Evolutionary conservation across 2,113 vertebrate species (phyloP).

Genomic region (Percopsis transmontana): DNA sequence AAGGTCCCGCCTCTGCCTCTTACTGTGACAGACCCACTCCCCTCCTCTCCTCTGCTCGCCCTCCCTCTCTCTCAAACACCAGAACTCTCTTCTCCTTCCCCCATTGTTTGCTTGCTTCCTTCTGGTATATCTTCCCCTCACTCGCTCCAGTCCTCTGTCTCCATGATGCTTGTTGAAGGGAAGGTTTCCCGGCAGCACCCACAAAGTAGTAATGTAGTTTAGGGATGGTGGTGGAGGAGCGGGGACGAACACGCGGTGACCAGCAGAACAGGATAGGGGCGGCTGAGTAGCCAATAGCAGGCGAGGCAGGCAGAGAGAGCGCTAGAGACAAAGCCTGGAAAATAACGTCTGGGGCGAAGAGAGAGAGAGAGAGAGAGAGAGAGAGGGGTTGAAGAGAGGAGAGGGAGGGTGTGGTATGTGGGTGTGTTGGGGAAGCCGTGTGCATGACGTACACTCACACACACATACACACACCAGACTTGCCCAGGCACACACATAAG

Average conservation of each 20-base stretch:
- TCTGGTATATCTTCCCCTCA: slow-evolving; percentile 11
- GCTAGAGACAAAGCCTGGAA: slow-evolving; percentile 67
- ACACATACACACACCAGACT: slow-evolving; percentile 14
- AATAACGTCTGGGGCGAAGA: slow-evolving; percentile 11
- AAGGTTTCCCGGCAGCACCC: slow-evolving; percentile 18
- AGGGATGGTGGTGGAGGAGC: neutral
- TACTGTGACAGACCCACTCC: slow-evolving; percentile 11
- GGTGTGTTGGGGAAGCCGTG: neutral
- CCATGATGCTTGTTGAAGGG: slow-evolving; percentile 23
- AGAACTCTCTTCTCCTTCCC: neutral
- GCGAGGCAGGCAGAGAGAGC: slow-evolving; percentile 53
- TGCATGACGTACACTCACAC: slow-evolving; percentile 25
- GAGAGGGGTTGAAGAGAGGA: slow-evolving; percentile 6
- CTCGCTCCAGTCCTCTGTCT: slow-evolving; percentile 27
- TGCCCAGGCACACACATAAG: slow-evolving; percentile 60
- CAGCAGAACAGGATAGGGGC: neutral
- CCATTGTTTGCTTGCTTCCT: slow-evolving; percentile 4
- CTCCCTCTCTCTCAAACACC: neutral
- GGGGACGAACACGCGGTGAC: slow-evolving; percentile 47
- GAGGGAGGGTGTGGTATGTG: slow-evolving; percentile 23
- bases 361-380: slow-evolving; percentile 46
- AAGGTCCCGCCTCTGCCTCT: neutral
- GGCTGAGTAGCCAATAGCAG: slow-evolving; percentile 57
- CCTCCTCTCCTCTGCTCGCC: slow-evolving; percentile 10
- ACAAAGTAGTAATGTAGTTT: slow-evolving; percentile 34